Evolutionary conservation across 2,888 invertebrate genomes (phyloP).

Genomic region (Aspidiotus destructor): DNA sequence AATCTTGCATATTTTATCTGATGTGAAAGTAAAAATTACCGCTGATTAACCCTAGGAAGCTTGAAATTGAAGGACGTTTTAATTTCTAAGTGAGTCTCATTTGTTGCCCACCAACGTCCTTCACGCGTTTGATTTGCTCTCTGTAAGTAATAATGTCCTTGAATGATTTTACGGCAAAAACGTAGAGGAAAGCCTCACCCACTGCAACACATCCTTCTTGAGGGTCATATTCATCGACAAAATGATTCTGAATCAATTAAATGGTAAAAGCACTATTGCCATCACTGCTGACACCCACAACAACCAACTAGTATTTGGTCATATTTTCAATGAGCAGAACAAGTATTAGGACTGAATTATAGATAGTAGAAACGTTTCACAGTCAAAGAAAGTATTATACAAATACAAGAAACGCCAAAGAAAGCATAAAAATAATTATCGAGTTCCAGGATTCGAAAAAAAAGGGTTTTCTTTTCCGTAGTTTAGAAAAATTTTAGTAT

Average conservation of each 20-base stretch:
- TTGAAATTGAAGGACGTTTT: too few species aligned
- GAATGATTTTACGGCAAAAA: conserved; percentile 98
- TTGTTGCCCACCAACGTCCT: conserved; percentile 99
- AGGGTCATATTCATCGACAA: conserved; percentile 57
- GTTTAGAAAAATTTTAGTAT: too few species aligned
- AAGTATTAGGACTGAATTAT: not conserved
- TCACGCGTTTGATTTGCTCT: conserved; percentile 95
- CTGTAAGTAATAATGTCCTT: conserved; percentile 85
- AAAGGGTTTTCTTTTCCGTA: too few species aligned
- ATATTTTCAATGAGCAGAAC: conserved; percentile 39
- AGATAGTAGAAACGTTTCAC: too few species aligned
- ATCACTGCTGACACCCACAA: conserved; percentile 76
- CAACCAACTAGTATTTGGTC: conserved; percentile 52
- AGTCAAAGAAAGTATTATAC: too few species aligned
- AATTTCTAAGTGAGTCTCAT: conserved; percentile 95
- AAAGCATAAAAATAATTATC: too few species aligned
- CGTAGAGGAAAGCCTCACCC: conserved; percentile 95
- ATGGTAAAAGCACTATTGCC: conserved; percentile 96
- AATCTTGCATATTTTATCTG: too few species aligned
- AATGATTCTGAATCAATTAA: conserved; percentile 92
- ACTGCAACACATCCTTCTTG: conserved; percentile 99
- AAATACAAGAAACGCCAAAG: too few species aligned
- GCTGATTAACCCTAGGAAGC: too few species aligned
- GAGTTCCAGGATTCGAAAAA: too few species aligned
- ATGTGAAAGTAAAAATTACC: too few species aligned